A percentile compares a stretch with the other conserved stretches of the same genome.
Conservation (phyloP, 2,797 vertebrate genomes). For the Helarctos malayanus region DNA sequence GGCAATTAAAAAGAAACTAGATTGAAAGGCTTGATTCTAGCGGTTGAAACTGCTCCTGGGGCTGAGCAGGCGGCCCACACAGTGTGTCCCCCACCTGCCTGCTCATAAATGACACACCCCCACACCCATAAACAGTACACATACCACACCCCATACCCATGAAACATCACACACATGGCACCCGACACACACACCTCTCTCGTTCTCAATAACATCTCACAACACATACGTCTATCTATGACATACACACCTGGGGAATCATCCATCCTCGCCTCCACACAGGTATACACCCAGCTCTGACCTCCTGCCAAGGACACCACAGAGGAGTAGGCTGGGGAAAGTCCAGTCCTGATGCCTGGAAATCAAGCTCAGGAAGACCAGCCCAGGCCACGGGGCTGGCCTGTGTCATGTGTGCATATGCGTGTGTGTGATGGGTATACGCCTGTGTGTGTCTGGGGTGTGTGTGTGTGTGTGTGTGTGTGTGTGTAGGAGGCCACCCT, state of each 20-base stretch:
- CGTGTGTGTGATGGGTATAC: too few species aligned
- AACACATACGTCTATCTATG: neutral
- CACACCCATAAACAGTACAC: neutral
- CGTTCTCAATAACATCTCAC: neutral
- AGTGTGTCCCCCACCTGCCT: neutral
- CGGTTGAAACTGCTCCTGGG: neutral
- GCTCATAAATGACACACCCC: neutral
- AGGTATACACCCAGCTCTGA: too few species aligned
- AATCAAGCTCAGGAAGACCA: neutral
- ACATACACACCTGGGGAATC: neutral
- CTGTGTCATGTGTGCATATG: neutral
- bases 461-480: neutral
- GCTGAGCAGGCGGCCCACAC: neutral
- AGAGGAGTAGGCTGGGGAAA: neutral
- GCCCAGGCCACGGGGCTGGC: neutral
- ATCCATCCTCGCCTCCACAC: neutral
- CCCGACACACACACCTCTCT: neutral
- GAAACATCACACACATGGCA: neutral
- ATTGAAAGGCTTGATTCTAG: neutral
- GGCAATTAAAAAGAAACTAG: neutral
- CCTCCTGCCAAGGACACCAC: neutral
- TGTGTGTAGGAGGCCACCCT: neutral
- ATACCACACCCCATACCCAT: fast-evolving
- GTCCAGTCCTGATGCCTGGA: neutral
- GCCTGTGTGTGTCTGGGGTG: neutral